phyloP scores from a whole-genome alignment of 2,797 vertebrate species.

The Phaenicophaeus curvirostris region DNA sequence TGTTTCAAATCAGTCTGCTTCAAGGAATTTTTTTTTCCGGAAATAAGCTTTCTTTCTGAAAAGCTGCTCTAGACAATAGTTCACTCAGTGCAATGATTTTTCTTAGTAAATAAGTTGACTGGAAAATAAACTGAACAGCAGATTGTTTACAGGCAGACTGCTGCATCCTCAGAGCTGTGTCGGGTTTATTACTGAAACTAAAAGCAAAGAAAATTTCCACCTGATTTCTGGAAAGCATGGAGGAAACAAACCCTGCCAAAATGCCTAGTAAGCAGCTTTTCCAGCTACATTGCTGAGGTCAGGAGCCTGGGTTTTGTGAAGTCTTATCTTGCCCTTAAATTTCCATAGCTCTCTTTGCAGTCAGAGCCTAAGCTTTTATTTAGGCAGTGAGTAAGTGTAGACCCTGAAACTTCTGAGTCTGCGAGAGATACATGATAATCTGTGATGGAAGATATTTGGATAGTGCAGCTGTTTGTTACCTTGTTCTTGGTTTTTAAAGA shows the following conservation, averaged over 20 bases:
- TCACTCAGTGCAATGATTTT: not conserved
- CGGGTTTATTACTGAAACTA: not conserved
- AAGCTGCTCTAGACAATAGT: not conserved
- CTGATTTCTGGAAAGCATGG: not conserved
- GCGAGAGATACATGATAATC: not conserved
- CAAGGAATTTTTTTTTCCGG: not conserved
- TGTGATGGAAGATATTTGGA: not conserved
- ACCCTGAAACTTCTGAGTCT: not conserved
- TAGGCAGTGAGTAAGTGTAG: not conserved
- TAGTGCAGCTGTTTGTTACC: not conserved
- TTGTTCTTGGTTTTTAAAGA: not conserved
- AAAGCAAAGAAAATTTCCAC: conserved; percentile 8
- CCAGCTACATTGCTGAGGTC: not conserved
- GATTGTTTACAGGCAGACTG: not conserved
- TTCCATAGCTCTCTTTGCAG: not conserved
- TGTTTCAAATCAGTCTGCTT: conserved; percentile 2
- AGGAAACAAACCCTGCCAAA: not conserved
- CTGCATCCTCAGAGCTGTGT: not conserved
- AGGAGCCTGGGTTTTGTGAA: not conserved
- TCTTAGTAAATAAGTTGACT: not conserved
- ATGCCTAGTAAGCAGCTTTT: not conserved
- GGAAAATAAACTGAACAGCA: not conserved
- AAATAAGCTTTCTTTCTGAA: not conserved
- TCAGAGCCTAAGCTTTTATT: not conserved
- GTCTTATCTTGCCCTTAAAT: not conserved